These are phyloP conservation scores for Scophthalmus maximus DNA, from an alignment of 2,113 vertebrate genomes.

Conservation along the genomic window DNA sequence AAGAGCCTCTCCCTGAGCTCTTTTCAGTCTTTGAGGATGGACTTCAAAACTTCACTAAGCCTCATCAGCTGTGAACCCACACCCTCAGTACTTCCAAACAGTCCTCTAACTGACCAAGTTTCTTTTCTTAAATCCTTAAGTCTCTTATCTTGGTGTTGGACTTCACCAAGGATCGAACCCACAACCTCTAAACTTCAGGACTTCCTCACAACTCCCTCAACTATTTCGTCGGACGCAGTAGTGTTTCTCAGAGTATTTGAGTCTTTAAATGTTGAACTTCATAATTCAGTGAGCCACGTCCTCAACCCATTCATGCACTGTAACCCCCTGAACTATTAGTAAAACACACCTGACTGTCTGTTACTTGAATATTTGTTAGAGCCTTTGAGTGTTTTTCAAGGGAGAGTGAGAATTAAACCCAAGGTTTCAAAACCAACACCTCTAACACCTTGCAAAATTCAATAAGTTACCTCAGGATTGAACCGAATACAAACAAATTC, in stretches of 20 bases:
- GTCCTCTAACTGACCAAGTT: neutral
- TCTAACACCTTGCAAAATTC: too few relatives aligned
- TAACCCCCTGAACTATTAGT: too few relatives aligned
- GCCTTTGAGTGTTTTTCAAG: too few relatives aligned
- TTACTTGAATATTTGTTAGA: too few relatives aligned
- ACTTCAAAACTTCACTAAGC: neutral
- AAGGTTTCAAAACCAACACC: too few relatives aligned
- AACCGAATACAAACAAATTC: too few relatives aligned
- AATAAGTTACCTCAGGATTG: too few relatives aligned
- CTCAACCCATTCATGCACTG: neutral
- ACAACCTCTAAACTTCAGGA: neutral
- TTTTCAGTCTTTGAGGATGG: too few relatives aligned
- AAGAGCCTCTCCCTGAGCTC: too few relatives aligned
- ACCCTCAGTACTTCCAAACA: neutral
- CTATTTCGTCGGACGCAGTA: neutral
- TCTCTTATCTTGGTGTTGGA: constrained; percentile 1
- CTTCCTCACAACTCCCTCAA: neutral
- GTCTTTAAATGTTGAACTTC: neutral
- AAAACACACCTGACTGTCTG: too few relatives aligned
- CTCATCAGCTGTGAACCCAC: neutral
- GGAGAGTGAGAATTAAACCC: too few relatives aligned
- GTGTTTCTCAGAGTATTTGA: neutral
- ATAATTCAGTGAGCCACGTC: neutral
- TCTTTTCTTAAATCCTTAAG: neutral
- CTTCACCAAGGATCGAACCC: neutral